phyloP scores from a whole-genome alignment of 2,888 invertebrate species.

The Caenorhabditis sp. region DNA sequence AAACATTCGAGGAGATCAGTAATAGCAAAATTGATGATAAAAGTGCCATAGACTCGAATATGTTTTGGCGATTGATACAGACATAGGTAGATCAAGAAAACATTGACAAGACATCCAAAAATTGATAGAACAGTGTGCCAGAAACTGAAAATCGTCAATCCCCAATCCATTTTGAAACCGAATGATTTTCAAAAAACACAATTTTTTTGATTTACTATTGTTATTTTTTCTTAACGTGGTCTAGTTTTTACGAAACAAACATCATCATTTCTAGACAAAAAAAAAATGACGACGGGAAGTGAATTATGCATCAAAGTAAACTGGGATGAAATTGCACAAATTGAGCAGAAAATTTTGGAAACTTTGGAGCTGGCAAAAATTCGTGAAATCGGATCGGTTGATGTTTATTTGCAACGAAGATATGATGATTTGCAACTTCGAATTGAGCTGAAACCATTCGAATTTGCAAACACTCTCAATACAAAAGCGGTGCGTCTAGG shows the following conservation, averaged over 20 bases:
- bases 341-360: not conserved
- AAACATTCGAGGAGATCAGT: slow-evolving; percentile 22
- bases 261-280: not conserved
- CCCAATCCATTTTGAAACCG: no score
- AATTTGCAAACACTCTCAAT: not conserved
- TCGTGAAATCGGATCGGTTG: not conserved
- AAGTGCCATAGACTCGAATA: slow-evolving; percentile 15
- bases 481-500: not conserved
- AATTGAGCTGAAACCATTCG: not conserved
- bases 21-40: slow-evolving; percentile 26
- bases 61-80: slow-evolving; percentile 13
- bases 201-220: no score
- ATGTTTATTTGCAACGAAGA: not conserved
- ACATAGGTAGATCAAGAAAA: slow-evolving; percentile 9
- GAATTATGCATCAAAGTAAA: not conserved
- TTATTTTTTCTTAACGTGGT: no score
- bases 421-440: not conserved
- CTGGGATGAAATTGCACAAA: not conserved
- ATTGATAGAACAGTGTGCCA: slow-evolving; percentile 10
- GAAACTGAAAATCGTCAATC: not conserved
- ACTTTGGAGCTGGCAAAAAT: not conserved
- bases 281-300: not conserved
- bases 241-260: no score
- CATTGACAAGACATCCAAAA: slow-evolving; percentile 14
- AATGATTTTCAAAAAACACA: no score